These are phyloP conservation scores for Geopemphigus sp. DNA, from an alignment of 1,140 invertebrate genomes.

Conservation along the genomic window DNA sequence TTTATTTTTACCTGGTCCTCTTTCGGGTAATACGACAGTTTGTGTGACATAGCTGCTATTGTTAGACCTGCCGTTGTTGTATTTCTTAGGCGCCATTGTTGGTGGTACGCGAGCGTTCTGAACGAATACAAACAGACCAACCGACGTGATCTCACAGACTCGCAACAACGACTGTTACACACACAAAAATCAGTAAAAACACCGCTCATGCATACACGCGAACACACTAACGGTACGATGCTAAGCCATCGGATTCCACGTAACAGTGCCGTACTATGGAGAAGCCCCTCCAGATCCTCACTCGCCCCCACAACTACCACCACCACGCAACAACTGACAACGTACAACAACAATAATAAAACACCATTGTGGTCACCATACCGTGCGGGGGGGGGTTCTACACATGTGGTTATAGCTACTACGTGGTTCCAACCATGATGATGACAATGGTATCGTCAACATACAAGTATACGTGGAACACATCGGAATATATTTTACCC, in stretches of 20 bases:
- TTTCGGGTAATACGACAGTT: slow-evolving; percentile 5
- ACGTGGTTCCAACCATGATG: too few relatives aligned
- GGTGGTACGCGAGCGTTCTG: too few relatives aligned
- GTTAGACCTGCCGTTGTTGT: slow-evolving; percentile 1
- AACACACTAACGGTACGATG: background rate
- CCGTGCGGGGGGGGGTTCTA: background rate
- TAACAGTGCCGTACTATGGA: slow-evolving; percentile 3
- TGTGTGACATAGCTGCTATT: slow-evolving; percentile 8
- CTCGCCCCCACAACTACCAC: background rate
- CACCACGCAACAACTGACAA: background rate
- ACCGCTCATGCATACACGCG: too few relatives aligned
- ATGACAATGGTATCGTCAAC: too few relatives aligned
- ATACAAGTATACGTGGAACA: background rate
- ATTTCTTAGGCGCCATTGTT: slow-evolving; percentile 30
- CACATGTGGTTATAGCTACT: slow-evolving; percentile 20
- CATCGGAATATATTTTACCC: background rate
- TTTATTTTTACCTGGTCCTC: slow-evolving; percentile 31
- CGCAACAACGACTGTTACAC: background rate
- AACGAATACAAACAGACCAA: background rate
- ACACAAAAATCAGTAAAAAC: too few relatives aligned
- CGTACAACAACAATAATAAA: background rate
- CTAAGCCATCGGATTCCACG: slow-evolving; percentile 27
- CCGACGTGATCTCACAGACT: background rate
- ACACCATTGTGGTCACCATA: background rate
- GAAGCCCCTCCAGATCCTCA: background rate